These are phyloP conservation scores for Chinchilla lanigera DNA, from an alignment of 2,113 vertebrate genomes.

Conservation along the genomic window DNA sequence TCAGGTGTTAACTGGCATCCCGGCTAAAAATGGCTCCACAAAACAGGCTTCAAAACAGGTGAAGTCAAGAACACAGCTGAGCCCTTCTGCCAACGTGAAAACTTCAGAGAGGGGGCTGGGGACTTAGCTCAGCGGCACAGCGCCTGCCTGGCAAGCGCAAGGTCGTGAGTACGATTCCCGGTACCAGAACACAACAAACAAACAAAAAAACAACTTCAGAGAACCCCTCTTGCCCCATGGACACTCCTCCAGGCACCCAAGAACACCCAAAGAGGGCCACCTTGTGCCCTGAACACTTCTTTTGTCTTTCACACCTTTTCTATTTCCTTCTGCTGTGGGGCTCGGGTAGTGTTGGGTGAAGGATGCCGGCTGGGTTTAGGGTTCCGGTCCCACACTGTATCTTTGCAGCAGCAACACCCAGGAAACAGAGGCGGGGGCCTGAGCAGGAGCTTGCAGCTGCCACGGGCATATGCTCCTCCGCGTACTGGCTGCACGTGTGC, in stretches of 20 bases:
- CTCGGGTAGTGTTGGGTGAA: not conserved
- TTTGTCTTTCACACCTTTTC: not conserved
- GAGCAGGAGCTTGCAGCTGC: not conserved
- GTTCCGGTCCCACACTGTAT: not conserved
- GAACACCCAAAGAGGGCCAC: not conserved
- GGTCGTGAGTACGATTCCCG: no score
- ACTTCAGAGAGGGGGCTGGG: no score
- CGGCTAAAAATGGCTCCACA: fast-evolving
- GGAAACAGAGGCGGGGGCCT: not conserved
- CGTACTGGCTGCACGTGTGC: fast-evolving
- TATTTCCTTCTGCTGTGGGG: not conserved
- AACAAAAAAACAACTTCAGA: no score
- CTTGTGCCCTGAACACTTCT: not conserved
- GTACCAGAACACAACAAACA: no score
- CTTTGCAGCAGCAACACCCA: fast-evolving
- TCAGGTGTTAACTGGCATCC: not conserved
- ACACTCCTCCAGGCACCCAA: not conserved
- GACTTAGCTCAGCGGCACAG: no score
- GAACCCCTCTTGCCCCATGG: not conserved
- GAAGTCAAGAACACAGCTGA: not conserved
- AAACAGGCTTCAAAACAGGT: not conserved
- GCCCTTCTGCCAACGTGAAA: not conserved
- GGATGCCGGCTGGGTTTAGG: not conserved
- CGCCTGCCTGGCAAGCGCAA: no score
- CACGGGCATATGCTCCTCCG: fast-evolving